Evolutionary conservation across 2,888 invertebrate species (phyloP), one percentile per base, ranked within the genome.

Genomic region (Exocentrus adspersus): DNA sequence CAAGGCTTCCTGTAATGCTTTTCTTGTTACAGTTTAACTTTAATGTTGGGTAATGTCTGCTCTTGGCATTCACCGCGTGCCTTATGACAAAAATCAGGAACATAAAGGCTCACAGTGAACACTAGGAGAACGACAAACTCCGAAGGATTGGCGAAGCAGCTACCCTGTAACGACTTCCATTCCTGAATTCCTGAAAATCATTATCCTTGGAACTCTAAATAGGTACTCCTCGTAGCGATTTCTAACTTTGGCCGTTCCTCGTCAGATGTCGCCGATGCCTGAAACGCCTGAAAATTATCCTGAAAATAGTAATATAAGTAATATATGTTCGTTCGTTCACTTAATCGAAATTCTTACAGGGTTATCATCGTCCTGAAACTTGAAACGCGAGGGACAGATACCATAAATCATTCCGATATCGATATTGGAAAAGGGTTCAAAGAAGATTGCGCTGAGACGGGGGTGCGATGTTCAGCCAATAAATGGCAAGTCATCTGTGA

Each of bases 21-120:
- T 48, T 16, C 20, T 16, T 21, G 12, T 24, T 9, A 28, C 28
- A 48, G n/a, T 16, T 10, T 17, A 0, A 6, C 28, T 43, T 57
- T 45, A 4, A 14, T 20, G 73, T 66, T 62, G 74, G 64, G 62
- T 64, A 59, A 46, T 87, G 92, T 90, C 92, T 92, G 91, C 94
- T 94, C 95, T 95, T 96, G 95, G 95, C 95, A 96, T 96, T 96
- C 95, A 96, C 96, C 95, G 95, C 96, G 96, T 96, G 96, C 96
- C 95, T 96, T 96, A 96, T 94, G 94, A 91, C 88, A 72, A 84
- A 83, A 82, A 84, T 79, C 71, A 84, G 59, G 87, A 86, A 90
- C 91, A 95, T 95, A 95, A 88, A 94, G 93, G 89, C 92, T 91
- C 89, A 89, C 93, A 93, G 94, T 94, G 94, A 93, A 94, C 90